Evolutionary conservation across 92 coral and sea anemone genomes (phyloP).

Genomic region (Zoanthus sociatus): DNA sequence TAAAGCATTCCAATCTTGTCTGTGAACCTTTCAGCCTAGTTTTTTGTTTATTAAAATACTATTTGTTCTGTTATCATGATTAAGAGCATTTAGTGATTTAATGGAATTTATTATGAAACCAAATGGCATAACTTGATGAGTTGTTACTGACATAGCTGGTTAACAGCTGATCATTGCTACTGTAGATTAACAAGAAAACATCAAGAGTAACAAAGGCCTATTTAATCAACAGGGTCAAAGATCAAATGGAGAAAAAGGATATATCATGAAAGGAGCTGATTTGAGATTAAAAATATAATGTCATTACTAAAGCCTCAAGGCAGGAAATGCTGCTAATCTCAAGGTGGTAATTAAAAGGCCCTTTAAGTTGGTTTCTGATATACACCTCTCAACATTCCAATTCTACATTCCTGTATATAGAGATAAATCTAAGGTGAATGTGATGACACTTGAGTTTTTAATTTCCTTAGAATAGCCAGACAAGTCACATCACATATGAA

Average conservation of each 20-base stretch:
- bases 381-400: background rate
- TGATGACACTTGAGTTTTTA: slow-evolving; percentile 16
- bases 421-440: background rate
- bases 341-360: slow-evolving; percentile 30
- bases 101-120: slow-evolving; percentile 9
- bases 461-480: background rate
- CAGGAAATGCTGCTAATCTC: slow-evolving; percentile 36
- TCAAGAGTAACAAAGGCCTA: slow-evolving; percentile 32
- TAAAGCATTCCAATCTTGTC: slow-evolving; percentile 14
- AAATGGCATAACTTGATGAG: slow-evolving; percentile 27
- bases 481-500: background rate
- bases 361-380: slow-evolving; percentile 1
- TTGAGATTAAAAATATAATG: slow-evolving; percentile 21
- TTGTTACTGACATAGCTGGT: slow-evolving; percentile 20
- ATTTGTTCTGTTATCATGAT: background rate
- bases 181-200: background rate
- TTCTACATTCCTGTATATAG: background rate
- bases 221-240: slow-evolving; percentile 37
- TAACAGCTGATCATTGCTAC: background rate
- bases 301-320: slow-evolving; percentile 1
- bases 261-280: slow-evolving; percentile 13
- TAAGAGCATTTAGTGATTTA: slow-evolving; percentile 1
- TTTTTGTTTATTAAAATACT: background rate
- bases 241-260: slow-evolving; percentile 5
- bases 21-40: slow-evolving; percentile 7